These are phyloP conservation scores for Nasonia oneida DNA, from an alignment of 2,888 invertebrate genomes.

Conservation along the genomic window DNA sequence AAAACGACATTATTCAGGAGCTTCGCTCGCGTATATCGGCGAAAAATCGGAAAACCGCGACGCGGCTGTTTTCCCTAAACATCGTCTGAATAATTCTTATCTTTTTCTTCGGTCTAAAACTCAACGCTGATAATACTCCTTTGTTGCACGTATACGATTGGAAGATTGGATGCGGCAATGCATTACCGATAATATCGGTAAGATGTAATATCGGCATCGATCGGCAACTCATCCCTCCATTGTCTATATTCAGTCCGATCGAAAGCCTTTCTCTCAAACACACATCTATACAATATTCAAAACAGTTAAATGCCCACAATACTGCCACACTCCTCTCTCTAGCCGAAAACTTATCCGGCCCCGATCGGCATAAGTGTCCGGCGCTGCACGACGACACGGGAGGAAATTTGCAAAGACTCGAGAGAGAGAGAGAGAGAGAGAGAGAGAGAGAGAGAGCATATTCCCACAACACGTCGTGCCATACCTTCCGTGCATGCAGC, in stretches of 20 bases:
- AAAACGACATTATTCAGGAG: background rate
- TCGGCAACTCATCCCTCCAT: background rate
- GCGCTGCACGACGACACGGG: background rate
- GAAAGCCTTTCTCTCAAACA: background rate
- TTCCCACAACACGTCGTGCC: slow-evolving; percentile 29
- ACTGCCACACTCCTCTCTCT: background rate
- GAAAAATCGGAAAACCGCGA: background rate
- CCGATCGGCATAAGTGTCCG: background rate
- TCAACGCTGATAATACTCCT: too few relatives aligned
- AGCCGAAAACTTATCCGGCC: background rate
- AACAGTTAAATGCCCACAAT: background rate
- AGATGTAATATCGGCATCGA: background rate
- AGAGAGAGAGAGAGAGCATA: background rate
- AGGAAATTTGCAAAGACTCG: slow-evolving; percentile 40
- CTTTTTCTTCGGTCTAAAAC: too few relatives aligned
- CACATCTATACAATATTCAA: background rate
- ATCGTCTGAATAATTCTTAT: background rate
- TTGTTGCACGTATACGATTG: background rate
- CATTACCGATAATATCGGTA: slow-evolving; percentile 1
- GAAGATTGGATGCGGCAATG: background rate
- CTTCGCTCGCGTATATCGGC: background rate
- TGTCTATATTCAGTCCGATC: background rate
- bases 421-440: too few relatives aligned
- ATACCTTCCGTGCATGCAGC: background rate
- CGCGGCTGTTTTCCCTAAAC: background rate